Percentiles rank a stretch among this genome's conserved stretches.
These are phyloP conservation scores for Bostrychus sinensis DNA, from an alignment of 2,113 vertebrate species.

Conservation along the genomic window DNA sequence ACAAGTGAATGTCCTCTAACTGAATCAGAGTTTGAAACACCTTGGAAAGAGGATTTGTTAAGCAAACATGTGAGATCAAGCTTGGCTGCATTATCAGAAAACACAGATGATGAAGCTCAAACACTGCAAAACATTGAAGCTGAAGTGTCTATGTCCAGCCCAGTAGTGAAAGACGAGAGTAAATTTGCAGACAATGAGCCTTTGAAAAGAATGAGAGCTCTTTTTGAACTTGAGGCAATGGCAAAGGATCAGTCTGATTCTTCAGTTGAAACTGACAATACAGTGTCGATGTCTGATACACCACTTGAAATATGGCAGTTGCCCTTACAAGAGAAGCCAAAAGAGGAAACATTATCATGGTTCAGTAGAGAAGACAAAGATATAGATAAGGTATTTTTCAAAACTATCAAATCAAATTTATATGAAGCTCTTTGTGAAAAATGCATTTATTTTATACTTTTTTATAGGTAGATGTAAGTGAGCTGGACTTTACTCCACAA, in stretches of 20 bases:
- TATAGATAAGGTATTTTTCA: slow-evolving; percentile 49
- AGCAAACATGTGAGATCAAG: too few species aligned
- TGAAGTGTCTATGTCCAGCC: neutral
- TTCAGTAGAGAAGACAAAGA: slow-evolving; percentile 4
- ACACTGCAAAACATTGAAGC: neutral
- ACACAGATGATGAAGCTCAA: neutral
- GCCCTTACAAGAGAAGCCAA: slow-evolving; percentile 6
- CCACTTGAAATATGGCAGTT: neutral
- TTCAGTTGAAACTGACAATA: slow-evolving; percentile 5
- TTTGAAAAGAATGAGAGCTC: neutral
- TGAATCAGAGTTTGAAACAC: neutral
- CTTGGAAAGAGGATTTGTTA: neutral
- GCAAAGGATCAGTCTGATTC: slow-evolving; percentile 9
- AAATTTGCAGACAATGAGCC: neutral
- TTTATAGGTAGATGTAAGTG: slow-evolving; percentile 38
- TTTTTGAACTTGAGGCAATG: neutral
- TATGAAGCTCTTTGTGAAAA: too few species aligned
- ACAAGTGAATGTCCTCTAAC: neutral
- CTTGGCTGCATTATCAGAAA: neutral
- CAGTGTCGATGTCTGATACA: slow-evolving; percentile 3
- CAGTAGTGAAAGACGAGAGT: neutral
- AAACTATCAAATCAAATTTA: too few species aligned
- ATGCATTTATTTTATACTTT: too few species aligned
- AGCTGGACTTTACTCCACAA: slow-evolving; percentile 72
- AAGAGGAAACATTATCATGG: neutral